Conservation (phyloP, 2,113 vertebrate species). For the Xiphophorus maculatus region DNA sequence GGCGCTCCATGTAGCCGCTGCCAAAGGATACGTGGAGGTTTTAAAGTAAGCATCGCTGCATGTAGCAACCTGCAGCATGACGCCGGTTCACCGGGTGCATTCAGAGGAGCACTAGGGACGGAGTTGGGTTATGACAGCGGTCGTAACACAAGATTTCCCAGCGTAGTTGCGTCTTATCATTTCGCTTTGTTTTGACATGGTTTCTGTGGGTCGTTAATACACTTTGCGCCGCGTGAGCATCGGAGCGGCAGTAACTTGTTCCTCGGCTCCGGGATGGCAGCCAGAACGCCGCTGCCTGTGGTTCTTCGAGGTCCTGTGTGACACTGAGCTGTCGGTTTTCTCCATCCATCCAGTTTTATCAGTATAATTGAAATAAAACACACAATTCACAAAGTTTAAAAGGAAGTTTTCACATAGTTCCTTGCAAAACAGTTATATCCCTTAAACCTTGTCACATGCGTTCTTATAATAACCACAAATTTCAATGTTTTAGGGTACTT, state of each 20-base stretch:
- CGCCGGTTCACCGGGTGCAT: neutral
- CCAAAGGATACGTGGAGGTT: constrained; percentile 97
- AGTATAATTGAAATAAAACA: constrained; percentile 11
- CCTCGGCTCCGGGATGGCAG: constrained; percentile 55
- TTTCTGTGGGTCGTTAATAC: constrained; percentile 28
- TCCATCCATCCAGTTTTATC: neutral
- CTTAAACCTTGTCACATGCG: too few species aligned
- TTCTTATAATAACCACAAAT: too few species aligned
- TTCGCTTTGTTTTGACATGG: constrained; percentile 11
- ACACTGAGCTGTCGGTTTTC: constrained; percentile 12
- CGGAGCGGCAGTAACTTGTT: constrained; percentile 34
- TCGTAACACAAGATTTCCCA: constrained; percentile 20
- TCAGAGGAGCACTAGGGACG: constrained; percentile 21
- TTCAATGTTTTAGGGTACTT: too few species aligned
- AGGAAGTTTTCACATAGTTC: neutral
- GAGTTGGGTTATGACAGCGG: neutral
- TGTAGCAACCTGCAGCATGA: neutral
- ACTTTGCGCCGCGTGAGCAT: constrained; percentile 16
- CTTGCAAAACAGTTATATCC: too few species aligned
- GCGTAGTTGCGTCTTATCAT: constrained; percentile 34
- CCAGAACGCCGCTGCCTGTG: constrained; percentile 54
- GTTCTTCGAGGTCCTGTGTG: constrained; percentile 40
- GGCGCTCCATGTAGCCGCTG: constrained; percentile 95
- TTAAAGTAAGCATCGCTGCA: constrained; percentile 89
- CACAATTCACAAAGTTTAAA: neutral